phyloP scores from a whole-genome alignment of 2,113 vertebrate species.

The Tylochromis polylepis region DNA sequence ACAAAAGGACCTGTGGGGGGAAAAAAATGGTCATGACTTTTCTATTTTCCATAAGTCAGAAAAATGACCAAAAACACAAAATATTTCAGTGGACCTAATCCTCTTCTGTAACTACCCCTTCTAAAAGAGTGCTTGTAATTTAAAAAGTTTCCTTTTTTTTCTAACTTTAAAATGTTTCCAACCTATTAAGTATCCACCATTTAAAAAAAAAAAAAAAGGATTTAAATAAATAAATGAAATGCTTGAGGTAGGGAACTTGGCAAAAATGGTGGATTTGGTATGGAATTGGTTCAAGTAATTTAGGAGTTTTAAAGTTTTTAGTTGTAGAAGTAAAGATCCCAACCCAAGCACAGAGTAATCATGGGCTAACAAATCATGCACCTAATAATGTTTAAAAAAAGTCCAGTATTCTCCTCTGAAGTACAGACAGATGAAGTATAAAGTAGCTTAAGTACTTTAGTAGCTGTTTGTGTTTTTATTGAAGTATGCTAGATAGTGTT shows the following conservation, averaged over 20 bases:
- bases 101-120: not conserved
- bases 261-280: not conserved
- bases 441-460: not conserved
- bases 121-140: not conserved
- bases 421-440: not conserved
- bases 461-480: not conserved
- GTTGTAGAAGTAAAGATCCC: not conserved
- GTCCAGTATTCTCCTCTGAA: not conserved
- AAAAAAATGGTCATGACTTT: not conserved
- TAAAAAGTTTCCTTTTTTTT: not conserved
- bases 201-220: fast-evolving
- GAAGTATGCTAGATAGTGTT: not conserved
- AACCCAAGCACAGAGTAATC: not conserved
- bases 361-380: not conserved
- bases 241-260: not conserved
- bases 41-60: not conserved
- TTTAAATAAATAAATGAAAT: not conserved
- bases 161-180: not conserved
- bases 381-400: not conserved
- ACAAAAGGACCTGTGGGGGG: not conserved
- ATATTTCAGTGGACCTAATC: not conserved
- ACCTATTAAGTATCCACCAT: not conserved
- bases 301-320: not conserved
- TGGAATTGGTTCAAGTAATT: not conserved
- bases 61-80: not conserved